A percentile compares a stretch with the other conserved stretches of the same genome.
These are phyloP conservation scores for Marisa cornuarietis DNA, from an alignment of 1,140 invertebrate genomes.

Conservation along the genomic window DNA sequence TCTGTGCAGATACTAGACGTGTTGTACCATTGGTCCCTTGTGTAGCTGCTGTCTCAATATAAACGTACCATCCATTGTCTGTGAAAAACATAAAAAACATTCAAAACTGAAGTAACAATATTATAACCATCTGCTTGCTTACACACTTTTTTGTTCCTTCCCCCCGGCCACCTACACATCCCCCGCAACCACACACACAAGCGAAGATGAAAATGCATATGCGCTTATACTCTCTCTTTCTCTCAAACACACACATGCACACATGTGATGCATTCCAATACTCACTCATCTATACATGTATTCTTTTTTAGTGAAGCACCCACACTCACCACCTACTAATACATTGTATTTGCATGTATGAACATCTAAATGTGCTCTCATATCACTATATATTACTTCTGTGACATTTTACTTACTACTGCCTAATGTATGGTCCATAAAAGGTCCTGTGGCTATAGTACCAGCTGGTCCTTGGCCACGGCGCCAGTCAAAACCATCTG, in stretches of 20 bases:
- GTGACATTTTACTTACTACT: constrained; percentile 15
- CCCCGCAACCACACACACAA: too few species aligned
- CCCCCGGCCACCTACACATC: too few species aligned
- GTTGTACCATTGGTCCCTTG: constrained; percentile 75
- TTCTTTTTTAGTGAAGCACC: constrained; percentile 7
- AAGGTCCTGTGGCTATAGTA: constrained; percentile 43
- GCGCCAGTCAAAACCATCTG: constrained; percentile 62
- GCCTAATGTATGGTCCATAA: constrained; percentile 44
- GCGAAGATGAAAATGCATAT: too few species aligned
- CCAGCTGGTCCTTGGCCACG: constrained; percentile 38
- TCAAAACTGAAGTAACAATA: not conserved
- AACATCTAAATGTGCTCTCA: too few species aligned
- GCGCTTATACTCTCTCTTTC: too few species aligned
- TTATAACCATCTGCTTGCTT: not conserved
- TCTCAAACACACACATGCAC: too few species aligned
- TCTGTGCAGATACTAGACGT: constrained; percentile 67
- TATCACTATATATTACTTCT: too few species aligned
- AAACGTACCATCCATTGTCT: constrained; percentile 51
- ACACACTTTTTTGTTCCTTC: too few species aligned
- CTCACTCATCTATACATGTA: too few species aligned
- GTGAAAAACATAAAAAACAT: not conserved
- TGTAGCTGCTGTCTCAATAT: constrained; percentile 68
- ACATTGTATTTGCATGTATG: too few species aligned
- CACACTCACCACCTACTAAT: too few species aligned
- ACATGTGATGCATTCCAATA: too few species aligned